Base-by-base conservation (phyloP, 2,113 vertebrate species). In the Bothrops jararaca region DNA sequence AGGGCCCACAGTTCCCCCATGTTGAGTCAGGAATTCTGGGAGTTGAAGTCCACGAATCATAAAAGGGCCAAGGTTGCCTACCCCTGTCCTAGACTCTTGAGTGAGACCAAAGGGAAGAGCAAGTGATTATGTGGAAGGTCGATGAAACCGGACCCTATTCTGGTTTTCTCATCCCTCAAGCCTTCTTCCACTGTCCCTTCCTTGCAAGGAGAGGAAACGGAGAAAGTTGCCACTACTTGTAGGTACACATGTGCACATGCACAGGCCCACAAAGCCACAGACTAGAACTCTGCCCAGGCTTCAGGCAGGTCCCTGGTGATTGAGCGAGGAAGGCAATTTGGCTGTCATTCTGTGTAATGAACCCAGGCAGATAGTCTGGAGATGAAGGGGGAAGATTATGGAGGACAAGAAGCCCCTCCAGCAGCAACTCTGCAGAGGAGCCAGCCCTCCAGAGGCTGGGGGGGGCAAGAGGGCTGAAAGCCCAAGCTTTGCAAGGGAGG, bases 321-420 rank as follows among this genome's bases (percentile, higher is more conserved):
- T 89, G 85, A 91, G 64, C 20, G 50, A 85, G 42, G 90, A 91
- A 10, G 90, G 91, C 89, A 93, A 85, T 93, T 93, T 93, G 86
- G 64, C 87, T 91, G 93, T 89, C 86, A 85, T 89, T 89, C 69
- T 74, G 60, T 50, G 64, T 91, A 88, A 91, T 93, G 64, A 91
- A 89, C 45, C n/a, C 86, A 60, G 53, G 53, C 90, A 89, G 90
- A 60, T 58, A 89, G 86, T 93, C 86, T 93, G 86, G 85, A 85
- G 93, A 91, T 91, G 90, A 60, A 88, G 64, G 11, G 9, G n/a
- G 6, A 69, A 89, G 92, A 93, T 93, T 91, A 91, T 24, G 24
- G 24, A 58, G n/a, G 22, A 89, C 50, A 26, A 85, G 90, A 42
- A 91, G 22, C 90, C 45, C 90, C 88, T 42, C 54, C 29, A 26